Conservation (phyloP, 2,797 vertebrate species). For the Peromyscus attwateri region DNA sequence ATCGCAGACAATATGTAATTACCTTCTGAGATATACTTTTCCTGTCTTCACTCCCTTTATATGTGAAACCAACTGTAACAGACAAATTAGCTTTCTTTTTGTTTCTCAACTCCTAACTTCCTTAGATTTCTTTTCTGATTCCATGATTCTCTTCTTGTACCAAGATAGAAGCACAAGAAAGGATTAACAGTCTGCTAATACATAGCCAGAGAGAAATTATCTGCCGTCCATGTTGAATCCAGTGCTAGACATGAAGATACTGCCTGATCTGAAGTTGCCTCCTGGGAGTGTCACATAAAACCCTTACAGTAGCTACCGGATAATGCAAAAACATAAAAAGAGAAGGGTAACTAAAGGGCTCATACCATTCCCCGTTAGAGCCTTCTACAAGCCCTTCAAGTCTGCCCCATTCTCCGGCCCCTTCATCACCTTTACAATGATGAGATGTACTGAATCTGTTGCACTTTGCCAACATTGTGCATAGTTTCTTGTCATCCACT, state of each 20-base stretch:
- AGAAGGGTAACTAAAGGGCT: neutral
- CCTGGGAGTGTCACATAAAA: neutral
- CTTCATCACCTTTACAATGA: neutral
- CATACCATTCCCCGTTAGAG: too few relatives aligned
- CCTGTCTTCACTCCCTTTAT: slow-evolving; percentile 70
- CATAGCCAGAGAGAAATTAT: slow-evolving; percentile 20
- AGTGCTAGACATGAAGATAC: neutral
- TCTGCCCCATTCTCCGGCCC: neutral
- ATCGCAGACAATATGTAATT: slow-evolving; percentile 77
- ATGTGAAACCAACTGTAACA: slow-evolving; percentile 77
- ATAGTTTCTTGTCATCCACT: neutral
- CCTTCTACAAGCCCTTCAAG: too few relatives aligned
- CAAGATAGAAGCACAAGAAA: neutral
- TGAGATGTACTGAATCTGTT: neutral
- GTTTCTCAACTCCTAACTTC: slow-evolving; percentile 30
- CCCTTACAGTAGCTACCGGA: neutral
- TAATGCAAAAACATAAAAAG: neutral
- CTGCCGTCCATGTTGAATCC: neutral
- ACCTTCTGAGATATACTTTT: slow-evolving; percentile 73
- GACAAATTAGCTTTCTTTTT: slow-evolving; percentile 69
- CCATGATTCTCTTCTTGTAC: slow-evolving; percentile 44
- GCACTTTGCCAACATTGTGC: neutral
- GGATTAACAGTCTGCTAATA: slow-evolving; percentile 21
- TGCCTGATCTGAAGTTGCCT: neutral
- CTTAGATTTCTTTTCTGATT: slow-evolving; percentile 53